These are phyloP conservation scores for Drosophila tani DNA, from an alignment of 1,140 invertebrate genomes.

Conservation along the genomic window DNA sequence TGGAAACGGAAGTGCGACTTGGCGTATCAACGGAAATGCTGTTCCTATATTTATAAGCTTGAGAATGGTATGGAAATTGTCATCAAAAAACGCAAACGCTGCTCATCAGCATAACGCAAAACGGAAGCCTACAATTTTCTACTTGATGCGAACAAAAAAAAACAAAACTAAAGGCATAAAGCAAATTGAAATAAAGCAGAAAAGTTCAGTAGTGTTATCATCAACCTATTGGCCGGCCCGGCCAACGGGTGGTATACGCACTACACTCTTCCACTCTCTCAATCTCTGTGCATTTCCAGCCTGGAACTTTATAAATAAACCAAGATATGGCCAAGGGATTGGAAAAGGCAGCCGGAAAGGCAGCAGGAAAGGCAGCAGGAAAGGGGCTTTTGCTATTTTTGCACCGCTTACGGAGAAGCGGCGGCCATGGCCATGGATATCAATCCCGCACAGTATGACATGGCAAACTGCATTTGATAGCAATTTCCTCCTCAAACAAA, in stretches of 20 bases:
- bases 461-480: slow-evolving; percentile 67
- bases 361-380: not conserved
- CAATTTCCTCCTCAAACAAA: slow-evolving; percentile 64
- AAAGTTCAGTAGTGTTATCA: slow-evolving; percentile 30
- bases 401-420: not conserved
- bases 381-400: slow-evolving; percentile 16
- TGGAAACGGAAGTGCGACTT: slow-evolving; percentile 70
- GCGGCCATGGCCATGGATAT: slow-evolving; percentile 33
- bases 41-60: slow-evolving; percentile 64
- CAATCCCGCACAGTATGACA: slow-evolving; percentile 26
- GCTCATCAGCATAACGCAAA: slow-evolving; percentile 67
- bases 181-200: slow-evolving; percentile 29
- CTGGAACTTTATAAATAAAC: slow-evolving; percentile 51
- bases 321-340: slow-evolving; percentile 6
- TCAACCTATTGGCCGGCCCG: slow-evolving; percentile 39
- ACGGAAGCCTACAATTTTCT: slow-evolving; percentile 80
- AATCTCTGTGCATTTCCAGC: slow-evolving; percentile 20
- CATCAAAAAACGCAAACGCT: slow-evolving; percentile 44
- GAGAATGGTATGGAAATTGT: slow-evolving; percentile 62
- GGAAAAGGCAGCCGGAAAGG: not conserved
- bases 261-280: slow-evolving; percentile 17
- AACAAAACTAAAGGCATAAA: slow-evolving; percentile 9
- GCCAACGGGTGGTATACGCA: slow-evolving; percentile 64
- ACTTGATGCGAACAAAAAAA: slow-evolving; percentile 60
- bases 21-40: slow-evolving; percentile 72